phyloP scores from a whole-genome alignment of 2,113 vertebrate species.

The Chauna torquata region DNA sequence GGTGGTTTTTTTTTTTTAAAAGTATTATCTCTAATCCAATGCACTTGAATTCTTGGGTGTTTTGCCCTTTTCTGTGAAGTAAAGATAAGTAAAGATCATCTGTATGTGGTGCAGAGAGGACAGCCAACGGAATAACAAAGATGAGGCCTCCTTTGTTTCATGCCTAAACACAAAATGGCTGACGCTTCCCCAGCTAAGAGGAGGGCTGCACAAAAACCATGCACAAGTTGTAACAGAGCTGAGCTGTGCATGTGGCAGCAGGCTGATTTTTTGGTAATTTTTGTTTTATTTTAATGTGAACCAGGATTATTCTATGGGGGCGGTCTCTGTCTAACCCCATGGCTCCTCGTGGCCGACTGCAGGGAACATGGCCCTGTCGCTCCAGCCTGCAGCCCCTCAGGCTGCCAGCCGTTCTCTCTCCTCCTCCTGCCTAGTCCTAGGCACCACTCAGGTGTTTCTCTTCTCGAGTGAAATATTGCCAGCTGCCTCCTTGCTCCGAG shows the following conservation, averaged over 20 bases:
- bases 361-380: accelerated
- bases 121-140: background rate
- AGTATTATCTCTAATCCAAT: background rate
- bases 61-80: background rate
- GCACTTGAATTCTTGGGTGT: background rate
- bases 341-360: background rate
- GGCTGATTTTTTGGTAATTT: too few species aligned
- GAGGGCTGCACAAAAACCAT: background rate
- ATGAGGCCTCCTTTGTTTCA: background rate
- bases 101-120: background rate
- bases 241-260: background rate
- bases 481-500: background rate
- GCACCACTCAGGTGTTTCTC: background rate
- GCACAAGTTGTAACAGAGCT: background rate
- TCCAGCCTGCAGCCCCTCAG: background rate
- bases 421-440: accelerated
- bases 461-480: accelerated
- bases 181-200: background rate
- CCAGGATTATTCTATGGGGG: background rate
- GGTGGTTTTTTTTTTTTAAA: background rate
- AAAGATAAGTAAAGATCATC: background rate
- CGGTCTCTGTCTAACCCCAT: background rate
- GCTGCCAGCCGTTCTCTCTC: background rate
- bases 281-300: background rate
- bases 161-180: background rate